A percentile compares a stretch with the other conserved stretches of the same genome.
Conservation (phyloP, 1,140 invertebrate genomes). For the Scaptomyza graminum region DNA sequence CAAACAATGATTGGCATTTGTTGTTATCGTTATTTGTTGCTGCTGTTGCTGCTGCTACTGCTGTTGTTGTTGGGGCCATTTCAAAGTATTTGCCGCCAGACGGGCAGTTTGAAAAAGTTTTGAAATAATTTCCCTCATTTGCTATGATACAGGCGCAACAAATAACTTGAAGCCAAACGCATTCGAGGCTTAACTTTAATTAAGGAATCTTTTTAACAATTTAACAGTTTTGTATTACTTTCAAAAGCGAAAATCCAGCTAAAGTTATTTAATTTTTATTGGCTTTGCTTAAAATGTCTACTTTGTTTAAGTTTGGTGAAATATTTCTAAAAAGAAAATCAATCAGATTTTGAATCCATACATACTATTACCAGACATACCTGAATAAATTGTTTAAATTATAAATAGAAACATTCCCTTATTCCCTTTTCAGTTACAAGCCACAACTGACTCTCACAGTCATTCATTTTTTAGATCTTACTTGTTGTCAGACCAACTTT, state of each 20-base stretch:
- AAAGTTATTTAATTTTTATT: conserved; percentile 17
- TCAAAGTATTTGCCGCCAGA: conserved; percentile 62
- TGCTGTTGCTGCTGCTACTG: conserved; percentile 17
- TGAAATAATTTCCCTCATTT: conserved; percentile 65
- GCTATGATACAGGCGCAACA: conserved; percentile 44
- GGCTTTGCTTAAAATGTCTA: background rate
- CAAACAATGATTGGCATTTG: conserved; percentile 78
- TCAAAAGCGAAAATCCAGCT: conserved; percentile 12
- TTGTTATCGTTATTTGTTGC: conserved; percentile 59
- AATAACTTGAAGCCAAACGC: conserved; percentile 49
- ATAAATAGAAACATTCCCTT: too few species aligned
- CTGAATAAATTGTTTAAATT: too few species aligned
- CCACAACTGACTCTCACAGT: background rate
- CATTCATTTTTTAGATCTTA: background rate
- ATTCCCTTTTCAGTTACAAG: too few species aligned
- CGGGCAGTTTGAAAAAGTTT: conserved; percentile 61
- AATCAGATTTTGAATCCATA: too few species aligned
- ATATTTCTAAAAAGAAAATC: too few species aligned
- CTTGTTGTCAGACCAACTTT: conserved; percentile 4
- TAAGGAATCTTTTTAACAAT: conserved; percentile 56
- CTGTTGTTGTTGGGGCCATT: conserved; percentile 39
- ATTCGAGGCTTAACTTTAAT: conserved; percentile 61
- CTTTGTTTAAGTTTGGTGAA: too few species aligned
- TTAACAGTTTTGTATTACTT: conserved; percentile 33
- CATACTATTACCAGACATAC: too few species aligned